Evolutionary conservation across 2,113 vertebrate species (phyloP).

Genomic region (Montifringilla adamsi): DNA sequence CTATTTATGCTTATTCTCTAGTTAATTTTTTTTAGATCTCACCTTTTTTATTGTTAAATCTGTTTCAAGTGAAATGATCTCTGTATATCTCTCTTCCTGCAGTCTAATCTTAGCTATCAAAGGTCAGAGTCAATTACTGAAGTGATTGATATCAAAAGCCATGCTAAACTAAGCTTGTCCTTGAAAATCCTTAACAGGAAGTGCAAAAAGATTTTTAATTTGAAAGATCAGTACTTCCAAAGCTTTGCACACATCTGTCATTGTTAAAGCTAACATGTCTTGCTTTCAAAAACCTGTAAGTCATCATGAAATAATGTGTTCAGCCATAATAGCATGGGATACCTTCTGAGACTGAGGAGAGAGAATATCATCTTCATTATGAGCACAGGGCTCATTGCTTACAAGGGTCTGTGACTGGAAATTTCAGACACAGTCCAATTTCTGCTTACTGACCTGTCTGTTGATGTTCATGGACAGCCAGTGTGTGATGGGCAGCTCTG

Average conservation of each 20-base stretch:
- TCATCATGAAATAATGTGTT: background rate
- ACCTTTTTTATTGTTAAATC: constrained; percentile 21
- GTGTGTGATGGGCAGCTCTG: background rate
- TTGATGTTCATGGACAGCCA: background rate
- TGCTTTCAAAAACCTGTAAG: constrained; percentile 26
- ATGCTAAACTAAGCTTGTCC: constrained; percentile 16
- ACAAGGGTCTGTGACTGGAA: constrained; percentile 14
- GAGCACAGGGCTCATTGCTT: background rate
- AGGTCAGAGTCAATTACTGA: background rate
- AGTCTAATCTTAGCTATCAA: background rate
- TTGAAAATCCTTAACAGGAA: background rate
- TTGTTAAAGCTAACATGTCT: background rate
- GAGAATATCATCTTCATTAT: background rate
- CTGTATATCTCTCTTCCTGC: constrained; percentile 24
- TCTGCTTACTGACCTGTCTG: background rate
- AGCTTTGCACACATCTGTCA: background rate
- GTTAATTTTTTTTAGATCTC: background rate
- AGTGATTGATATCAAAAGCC: constrained; percentile 21
- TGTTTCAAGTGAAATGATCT: constrained; percentile 26
- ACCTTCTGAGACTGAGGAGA: constrained; percentile 14
- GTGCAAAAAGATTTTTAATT: background rate
- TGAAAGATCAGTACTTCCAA: constrained; percentile 10
- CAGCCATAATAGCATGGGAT: constrained; percentile 20
- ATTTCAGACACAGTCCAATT: background rate
- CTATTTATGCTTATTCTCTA: constrained; percentile 20